Evolutionary conservation across 2,888 invertebrate species (phyloP), one percentile per base, ranked within the genome.

Genomic region (Drosophila nr. fundita): DNA sequence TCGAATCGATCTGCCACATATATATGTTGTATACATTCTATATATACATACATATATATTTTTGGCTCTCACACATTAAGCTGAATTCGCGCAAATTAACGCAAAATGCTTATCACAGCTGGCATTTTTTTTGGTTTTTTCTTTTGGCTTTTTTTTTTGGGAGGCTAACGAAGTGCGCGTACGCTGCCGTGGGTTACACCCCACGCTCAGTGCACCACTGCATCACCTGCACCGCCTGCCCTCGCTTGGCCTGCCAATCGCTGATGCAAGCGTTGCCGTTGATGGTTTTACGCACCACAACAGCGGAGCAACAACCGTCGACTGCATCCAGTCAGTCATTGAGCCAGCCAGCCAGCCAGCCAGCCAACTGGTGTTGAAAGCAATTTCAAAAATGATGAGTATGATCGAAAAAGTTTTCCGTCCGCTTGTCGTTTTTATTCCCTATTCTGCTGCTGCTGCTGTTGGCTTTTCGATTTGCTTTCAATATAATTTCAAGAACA

Each of bases 371-470:
- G 91, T 91, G 91, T 91, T 91, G 91, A 91, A 91, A 91, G 92
- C 91, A 91, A 91, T 91, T 91, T 91, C 87, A 91, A 91, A 91
- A 91, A 91, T 91, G 92, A 91, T 91, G 91, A 90, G 91, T 91
- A 91, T 91, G 91, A 91, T 91, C 91, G 89, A 91, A 85, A 84
- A 85, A 81, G 80, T 79, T 57, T 40, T 81, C 68, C 66, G 60
- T 75, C 71, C 71, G 30, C 38, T 13, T 53, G 75, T 72, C 65
- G 53, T 30, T 53, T 54, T 62, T 53, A 38, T 40, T 59, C 57
- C 58, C 42, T 60, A 29, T 29, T 48, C 27, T 34, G 38, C 57
- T 42, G 50, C 58, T 48, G 78, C 79, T 77, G 80, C 74, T 88
- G 80, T 76, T 83, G 80, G 78, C 79, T 87, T 85, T 87, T 90